Evolutionary conservation across 2,888 invertebrate genomes (phyloP).

Genomic region (Eumerus sabulonum): DNA sequence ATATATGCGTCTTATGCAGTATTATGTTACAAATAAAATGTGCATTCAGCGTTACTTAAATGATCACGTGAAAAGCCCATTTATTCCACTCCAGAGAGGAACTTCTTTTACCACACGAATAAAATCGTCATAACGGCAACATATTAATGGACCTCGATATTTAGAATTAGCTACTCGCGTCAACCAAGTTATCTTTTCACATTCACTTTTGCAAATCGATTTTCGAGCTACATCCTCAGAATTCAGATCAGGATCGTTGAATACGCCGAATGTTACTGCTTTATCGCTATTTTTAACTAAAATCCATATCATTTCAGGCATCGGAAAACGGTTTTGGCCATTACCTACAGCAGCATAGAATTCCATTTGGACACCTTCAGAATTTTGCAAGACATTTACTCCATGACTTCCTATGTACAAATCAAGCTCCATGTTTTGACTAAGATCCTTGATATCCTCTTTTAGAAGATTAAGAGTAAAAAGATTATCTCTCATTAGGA

Average conservation of each 20-base stretch:
- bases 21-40: too few relatives aligned
- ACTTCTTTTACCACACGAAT: constrained; percentile 46
- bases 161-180: constrained; percentile 46
- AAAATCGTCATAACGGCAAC: constrained; percentile 54
- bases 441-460: constrained; percentile 69
- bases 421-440: constrained; percentile 66
- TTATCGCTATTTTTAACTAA: constrained; percentile 70
- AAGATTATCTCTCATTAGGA: constrained; percentile 70
- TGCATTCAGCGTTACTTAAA: too few relatives aligned
- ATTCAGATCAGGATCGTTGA: constrained; percentile 69
- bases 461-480: constrained; percentile 69
- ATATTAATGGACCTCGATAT: constrained; percentile 47
- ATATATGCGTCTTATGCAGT: too few relatives aligned
- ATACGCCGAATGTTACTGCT: constrained; percentile 70
- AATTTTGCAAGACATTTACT: constrained; percentile 64
- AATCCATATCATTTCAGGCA: constrained; percentile 73
- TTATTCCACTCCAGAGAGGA: constrained; percentile 48
- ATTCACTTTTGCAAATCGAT: constrained; percentile 71
- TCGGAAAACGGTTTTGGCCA: constrained; percentile 70
- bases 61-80: constrained; percentile 28
- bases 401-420: constrained; percentile 72
- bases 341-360: constrained; percentile 70
- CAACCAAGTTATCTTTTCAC: constrained; percentile 72
- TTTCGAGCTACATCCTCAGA: constrained; percentile 56
- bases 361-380: constrained; percentile 67